A percentile compares a stretch with the other conserved stretches of the same genome.
These are phyloP conservation scores for Thymelicus lineola DNA, from an alignment of 2,888 invertebrate genomes.

Conservation along the genomic window DNA sequence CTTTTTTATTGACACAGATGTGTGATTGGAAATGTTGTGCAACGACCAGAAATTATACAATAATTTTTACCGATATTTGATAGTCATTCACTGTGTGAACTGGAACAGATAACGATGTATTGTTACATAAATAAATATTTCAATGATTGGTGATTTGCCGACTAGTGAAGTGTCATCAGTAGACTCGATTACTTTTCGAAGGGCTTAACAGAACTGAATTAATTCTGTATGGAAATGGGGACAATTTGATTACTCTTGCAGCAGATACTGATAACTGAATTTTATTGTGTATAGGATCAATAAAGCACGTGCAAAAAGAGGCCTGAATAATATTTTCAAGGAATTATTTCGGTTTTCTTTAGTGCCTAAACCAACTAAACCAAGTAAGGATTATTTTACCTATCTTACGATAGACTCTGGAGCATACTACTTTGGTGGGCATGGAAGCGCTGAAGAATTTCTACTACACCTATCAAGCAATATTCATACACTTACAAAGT, in stretches of 20 bases:
- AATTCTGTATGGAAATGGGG: conserved; percentile 15
- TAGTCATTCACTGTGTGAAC: conserved; percentile 55
- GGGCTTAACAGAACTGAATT: conserved; percentile 19
- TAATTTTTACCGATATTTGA: conserved; percentile 45
- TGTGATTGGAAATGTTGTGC: background rate
- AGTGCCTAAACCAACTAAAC: no score
- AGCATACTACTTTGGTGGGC: no score
- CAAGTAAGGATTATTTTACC: no score
- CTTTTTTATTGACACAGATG: background rate
- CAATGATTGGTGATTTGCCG: conserved; percentile 76
- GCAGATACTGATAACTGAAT: background rate
- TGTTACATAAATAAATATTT: conserved; percentile 72
- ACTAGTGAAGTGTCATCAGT: conserved; percentile 46
- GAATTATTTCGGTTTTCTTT: no score
- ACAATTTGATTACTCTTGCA: conserved; percentile 18
- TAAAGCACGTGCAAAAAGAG: no score
- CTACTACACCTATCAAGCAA: no score
- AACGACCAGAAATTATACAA: conserved; percentile 14
- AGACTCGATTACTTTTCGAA: conserved; percentile 40
- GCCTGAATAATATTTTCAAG: no score
- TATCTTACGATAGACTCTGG: no score
- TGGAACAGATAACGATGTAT: conserved; percentile 74
- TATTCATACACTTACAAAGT: no score
- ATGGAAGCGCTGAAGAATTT: no score
- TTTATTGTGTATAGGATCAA: background rate